A percentile compares a stretch with the other conserved stretches of the same genome.
These are phyloP conservation scores for Trichogramma evanescens DNA, from an alignment of 2,888 invertebrate species.

Conservation along the genomic window DNA sequence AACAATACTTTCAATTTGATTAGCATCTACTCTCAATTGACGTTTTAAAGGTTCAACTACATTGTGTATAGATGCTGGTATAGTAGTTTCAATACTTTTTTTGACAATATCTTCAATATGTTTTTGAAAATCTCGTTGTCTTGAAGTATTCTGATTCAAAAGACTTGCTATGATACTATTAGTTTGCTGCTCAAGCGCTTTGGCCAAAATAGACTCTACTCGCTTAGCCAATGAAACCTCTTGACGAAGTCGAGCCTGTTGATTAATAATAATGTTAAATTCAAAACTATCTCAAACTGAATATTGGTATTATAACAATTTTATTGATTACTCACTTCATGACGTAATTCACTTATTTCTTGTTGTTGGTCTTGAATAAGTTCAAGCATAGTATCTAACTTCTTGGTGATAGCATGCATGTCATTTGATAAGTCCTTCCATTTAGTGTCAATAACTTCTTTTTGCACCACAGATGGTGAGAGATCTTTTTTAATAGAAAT, in stretches of 20 bases:
- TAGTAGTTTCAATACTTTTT: constrained; percentile 48
- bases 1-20: constrained; percentile 65
- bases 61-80: constrained; percentile 57
- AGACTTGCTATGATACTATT: constrained; percentile 35
- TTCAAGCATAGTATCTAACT: constrained; percentile 37
- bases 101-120: constrained; percentile 45
- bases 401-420: constrained; percentile 31
- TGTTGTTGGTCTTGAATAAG: constrained; percentile 38
- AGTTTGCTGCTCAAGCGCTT: constrained; percentile 35
- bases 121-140: constrained; percentile 37
- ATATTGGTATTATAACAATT: neutral
- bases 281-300: neutral
- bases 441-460: constrained; percentile 23
- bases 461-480: constrained; percentile 3
- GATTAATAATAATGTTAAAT: neutral
- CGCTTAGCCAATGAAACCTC: constrained; percentile 33
- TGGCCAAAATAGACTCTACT: constrained; percentile 36
- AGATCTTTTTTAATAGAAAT: constrained; percentile 22
- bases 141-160: constrained; percentile 32
- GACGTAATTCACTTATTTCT: constrained; percentile 35
- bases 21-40: constrained; percentile 51
- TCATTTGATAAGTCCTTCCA: constrained; percentile 28
- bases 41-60: constrained; percentile 68
- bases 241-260: constrained; percentile 22
- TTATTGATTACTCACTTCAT: constrained; percentile 28